Base-by-base conservation (phyloP, 2,797 vertebrate species). In the Thripadectes ignobilis region DNA sequence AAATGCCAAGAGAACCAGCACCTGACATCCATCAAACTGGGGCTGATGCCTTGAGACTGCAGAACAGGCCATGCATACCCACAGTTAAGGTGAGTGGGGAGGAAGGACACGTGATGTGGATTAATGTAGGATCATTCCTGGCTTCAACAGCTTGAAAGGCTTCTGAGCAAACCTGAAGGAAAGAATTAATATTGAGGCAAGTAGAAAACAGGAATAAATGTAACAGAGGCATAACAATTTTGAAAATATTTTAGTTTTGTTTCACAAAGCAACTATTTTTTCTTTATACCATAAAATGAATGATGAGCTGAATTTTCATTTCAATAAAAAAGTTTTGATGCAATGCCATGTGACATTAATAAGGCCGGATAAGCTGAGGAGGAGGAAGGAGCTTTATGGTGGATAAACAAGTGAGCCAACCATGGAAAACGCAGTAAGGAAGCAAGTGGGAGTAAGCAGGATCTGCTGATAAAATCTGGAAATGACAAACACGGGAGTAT, bases 371-470 rank as follows among this genome's bases (percentile, higher is more conserved):
- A 89, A 85, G 36, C 36, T 45, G n/a, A 73, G 80, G 32, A 83
- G 71, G 26, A 90, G 81, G 61, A 69, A 55, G 67, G 81, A 88
- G 26, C 26, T 73, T 82, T 79, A 77, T 59, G 49, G 71, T 57
- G 65, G 55, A 49, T 91, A 89, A 96, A 89, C 82, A 91, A 91
- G 52, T 48, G 68, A 92, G 87, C 61, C 84, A 94, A 74, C 39
- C 71, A 61, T 4, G 32, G 91, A 74, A 91, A 96, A 85, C 4
- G 2, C 73, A 93, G 10, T 36, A 74, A 71, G 82, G 87, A 96
- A 91, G 87, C 41, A 57, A 48, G 89, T 92, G 87, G 89, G 91
- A 93, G 89, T 94, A 85, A 77, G 66, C 4, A 75, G 49, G 81
- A 90, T 81, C 54, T 84, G 68, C 61, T 88, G 72, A 67, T 68